Evolutionary conservation across 2,113 vertebrate genomes (phyloP).

Genomic region (Oreochromis aureus): DNA sequence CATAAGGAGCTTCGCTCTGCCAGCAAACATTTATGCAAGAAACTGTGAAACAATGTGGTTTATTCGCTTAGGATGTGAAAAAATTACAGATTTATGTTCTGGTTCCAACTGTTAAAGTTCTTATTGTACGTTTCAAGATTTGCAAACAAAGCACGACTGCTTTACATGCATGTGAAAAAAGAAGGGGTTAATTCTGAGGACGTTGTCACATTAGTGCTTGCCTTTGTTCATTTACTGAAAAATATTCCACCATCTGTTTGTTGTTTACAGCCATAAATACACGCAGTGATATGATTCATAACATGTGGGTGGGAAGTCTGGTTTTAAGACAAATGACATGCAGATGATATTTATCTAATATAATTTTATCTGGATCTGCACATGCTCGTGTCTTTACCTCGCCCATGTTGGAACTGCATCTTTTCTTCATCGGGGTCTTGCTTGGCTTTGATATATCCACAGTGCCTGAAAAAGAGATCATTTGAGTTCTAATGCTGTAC

Average conservation of each 20-base stretch:
- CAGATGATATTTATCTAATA: not conserved
- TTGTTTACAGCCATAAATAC: not conserved
- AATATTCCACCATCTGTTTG: not conserved
- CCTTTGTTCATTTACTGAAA: not conserved
- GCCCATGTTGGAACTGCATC: slow-evolving; percentile 80
- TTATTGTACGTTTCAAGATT: not conserved
- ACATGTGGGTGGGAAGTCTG: not conserved
- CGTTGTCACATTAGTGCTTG: not conserved
- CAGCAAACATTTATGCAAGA: slow-evolving; percentile 16
- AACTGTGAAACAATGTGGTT: slow-evolving; percentile 8
- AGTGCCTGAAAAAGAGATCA: slow-evolving; percentile 68
- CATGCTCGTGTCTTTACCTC: slow-evolving; percentile 60
- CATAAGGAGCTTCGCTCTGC: slow-evolving; percentile 20
- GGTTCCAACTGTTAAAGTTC: not conserved
- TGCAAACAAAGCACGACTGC: not conserved
- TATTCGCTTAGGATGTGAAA: not conserved
- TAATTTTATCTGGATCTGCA: not conserved
- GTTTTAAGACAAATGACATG: not conserved
- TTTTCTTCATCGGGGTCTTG: slow-evolving; percentile 82
- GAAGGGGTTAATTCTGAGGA: not conserved
- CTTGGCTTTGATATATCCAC: slow-evolving; percentile 82
- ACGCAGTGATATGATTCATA: not conserved
- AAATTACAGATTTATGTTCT: not conserved
- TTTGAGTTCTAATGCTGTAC: not conserved
- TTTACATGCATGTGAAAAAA: not conserved